Conservation (phyloP, 2,888 invertebrate genomes). For the Homarus gammarus region DNA sequence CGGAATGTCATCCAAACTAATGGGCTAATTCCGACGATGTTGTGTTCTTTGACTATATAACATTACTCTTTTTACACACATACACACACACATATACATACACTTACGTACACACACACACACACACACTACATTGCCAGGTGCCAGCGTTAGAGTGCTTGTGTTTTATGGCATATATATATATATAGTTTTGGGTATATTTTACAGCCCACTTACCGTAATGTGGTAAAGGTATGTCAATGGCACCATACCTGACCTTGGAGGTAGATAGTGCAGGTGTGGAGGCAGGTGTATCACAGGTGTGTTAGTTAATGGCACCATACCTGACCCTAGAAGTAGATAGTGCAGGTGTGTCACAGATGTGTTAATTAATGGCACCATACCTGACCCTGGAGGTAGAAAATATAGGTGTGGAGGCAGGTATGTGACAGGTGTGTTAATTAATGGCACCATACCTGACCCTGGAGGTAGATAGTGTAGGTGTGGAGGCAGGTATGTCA, state of each 20-base stretch:
- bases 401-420: not conserved
- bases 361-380: not conserved
- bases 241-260: not conserved
- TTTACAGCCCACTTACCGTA: not conserved
- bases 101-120: slow-evolving; percentile 14
- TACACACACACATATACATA: not conserved
- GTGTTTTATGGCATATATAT: not conserved
- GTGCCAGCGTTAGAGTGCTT: no score
- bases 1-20: no score
- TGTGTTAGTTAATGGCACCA: not conserved
- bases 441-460: not conserved
- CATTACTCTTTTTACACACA: no score
- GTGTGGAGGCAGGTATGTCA: not conserved
- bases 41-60: no score
- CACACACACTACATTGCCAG: slow-evolving; percentile 11
- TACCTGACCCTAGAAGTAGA: slow-evolving; percentile 11
- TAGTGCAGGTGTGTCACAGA: not conserved
- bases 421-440: not conserved
- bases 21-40: no score
- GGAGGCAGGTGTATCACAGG: not conserved
- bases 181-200: no score
- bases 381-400: slow-evolving; percentile 11
- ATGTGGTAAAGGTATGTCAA: not conserved
- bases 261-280: not conserved
- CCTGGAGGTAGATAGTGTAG: not conserved